Evolutionary conservation across 1,140 invertebrate species (phyloP).

Genomic region (Apis florea): DNA sequence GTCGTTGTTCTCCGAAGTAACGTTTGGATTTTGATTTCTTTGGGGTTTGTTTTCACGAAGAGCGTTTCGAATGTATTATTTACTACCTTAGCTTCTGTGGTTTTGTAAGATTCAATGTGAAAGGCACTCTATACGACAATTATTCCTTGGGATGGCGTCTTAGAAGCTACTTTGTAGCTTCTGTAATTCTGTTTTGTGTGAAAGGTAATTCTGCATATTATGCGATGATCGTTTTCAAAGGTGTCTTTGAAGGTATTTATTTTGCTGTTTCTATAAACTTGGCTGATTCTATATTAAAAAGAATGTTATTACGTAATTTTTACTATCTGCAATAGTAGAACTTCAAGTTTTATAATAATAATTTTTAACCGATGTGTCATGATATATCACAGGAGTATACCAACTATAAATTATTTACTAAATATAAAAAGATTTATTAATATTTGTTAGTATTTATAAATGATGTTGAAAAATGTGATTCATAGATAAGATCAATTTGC

Average conservation of each 20-base stretch:
- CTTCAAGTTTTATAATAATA: no score
- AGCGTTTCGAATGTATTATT: background rate
- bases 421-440: no score
- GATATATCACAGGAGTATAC: no score
- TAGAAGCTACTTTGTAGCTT: conserved; percentile 1
- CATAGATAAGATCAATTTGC: no score
- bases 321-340: no score
- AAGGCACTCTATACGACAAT: background rate
- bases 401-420: no score
- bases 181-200: background rate
- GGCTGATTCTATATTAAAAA: background rate
- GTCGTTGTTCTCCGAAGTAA: no score
- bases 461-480: no score
- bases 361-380: no score
- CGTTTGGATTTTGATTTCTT: no score
- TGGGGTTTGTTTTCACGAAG: background rate
- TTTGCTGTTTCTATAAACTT: background rate
- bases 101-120: conserved; percentile 10
- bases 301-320: background rate
- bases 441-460: no score
- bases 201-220: conserved; percentile 7
- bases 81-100: background rate
- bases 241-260: background rate
- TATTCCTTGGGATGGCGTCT: background rate
- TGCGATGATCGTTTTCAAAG: conserved; percentile 12